Conservation (phyloP, 2,797 vertebrate species). For the Lateolabrax maculatus region DNA sequence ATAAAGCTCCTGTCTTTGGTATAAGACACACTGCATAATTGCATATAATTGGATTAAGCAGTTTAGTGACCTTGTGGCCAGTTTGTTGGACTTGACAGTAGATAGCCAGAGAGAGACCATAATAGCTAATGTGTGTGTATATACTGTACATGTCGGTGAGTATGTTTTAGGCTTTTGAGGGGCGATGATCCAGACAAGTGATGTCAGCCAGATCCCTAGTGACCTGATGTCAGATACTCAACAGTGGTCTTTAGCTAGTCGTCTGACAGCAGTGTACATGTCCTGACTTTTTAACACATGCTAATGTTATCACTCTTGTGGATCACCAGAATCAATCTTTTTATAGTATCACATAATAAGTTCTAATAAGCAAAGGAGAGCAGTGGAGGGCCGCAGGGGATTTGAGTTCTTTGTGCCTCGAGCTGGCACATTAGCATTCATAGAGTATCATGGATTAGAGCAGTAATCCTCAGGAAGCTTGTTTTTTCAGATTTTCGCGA, state of each 20-base stretch:
- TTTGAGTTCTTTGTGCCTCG: conserved; percentile 57
- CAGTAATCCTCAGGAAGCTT: conserved; percentile 66
- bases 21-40: conserved; percentile 68
- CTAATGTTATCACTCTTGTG: conserved; percentile 45
- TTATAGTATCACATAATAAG: conserved; percentile 51
- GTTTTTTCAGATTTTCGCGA: conserved; percentile 51
- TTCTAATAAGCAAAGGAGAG: conserved; percentile 58
- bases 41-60: conserved; percentile 77
- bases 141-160: not conserved
- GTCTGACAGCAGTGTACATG: conserved; percentile 28
- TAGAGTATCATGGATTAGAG: conserved; percentile 64
- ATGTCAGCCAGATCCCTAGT: conserved; percentile 20
- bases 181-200: conserved; percentile 28
- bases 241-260: conserved; percentile 20
- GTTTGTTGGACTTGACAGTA: conserved; percentile 52
- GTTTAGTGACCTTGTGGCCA: conserved; percentile 73
- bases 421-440: conserved; percentile 70
- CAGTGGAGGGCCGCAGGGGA: conserved; percentile 49
- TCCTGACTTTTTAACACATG: conserved; percentile 41
- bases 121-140: conserved; percentile 5
- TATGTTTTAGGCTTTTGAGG: conserved; percentile 25
- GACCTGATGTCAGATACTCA: conserved; percentile 37
- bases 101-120: conserved; percentile 13
- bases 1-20: conserved; percentile 59
- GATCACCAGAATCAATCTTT: conserved; percentile 55